Conservation (phyloP, 2,113 vertebrate species). For the Callopanchax toddi region DNA sequence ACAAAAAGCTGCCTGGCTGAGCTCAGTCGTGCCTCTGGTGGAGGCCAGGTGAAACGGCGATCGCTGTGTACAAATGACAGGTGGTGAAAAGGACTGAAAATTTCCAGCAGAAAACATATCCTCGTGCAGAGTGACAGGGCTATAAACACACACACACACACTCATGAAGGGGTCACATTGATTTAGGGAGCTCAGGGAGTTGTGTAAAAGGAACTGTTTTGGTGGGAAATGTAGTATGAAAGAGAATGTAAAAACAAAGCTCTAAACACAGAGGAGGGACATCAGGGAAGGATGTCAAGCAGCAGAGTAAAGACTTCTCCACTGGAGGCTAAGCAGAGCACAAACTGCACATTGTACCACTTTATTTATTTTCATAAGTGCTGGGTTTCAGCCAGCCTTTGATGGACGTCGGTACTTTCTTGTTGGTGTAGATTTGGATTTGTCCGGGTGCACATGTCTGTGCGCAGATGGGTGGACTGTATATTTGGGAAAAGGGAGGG, state of each 20-base stretch:
- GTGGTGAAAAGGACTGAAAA: constrained; percentile 45
- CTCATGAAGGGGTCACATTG: constrained; percentile 62
- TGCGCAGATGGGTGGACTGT: constrained; percentile 19
- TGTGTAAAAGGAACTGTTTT: constrained; percentile 73
- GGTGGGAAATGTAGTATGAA: constrained; percentile 69
- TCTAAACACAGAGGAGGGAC: constrained; percentile 61
- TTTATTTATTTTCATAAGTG: constrained; percentile 76
- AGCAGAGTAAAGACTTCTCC: constrained; percentile 50
- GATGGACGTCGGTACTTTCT: constrained; percentile 29
- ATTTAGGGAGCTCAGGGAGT: constrained; percentile 65
- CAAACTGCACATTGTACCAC: constrained; percentile 69
- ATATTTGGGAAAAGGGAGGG: constrained; percentile 34
- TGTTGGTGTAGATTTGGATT: constrained; percentile 39
- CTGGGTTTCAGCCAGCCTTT: constrained; percentile 63
- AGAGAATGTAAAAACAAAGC: constrained; percentile 58
- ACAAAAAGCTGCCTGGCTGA: constrained; percentile 20
- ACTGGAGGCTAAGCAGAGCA: constrained; percentile 57
- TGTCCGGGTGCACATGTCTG: constrained; percentile 27
- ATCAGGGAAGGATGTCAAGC: constrained; percentile 47
- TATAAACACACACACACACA: constrained; percentile 68
- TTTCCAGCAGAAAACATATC: constrained; percentile 53
- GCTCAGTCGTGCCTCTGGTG: constrained; percentile 64
- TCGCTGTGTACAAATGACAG: constrained; percentile 24
- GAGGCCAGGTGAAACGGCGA: constrained; percentile 24
- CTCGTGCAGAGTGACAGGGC: constrained; percentile 69